Conservation (phyloP, 2,113 vertebrate genomes). For the Laticauda laticaudata region DNA sequence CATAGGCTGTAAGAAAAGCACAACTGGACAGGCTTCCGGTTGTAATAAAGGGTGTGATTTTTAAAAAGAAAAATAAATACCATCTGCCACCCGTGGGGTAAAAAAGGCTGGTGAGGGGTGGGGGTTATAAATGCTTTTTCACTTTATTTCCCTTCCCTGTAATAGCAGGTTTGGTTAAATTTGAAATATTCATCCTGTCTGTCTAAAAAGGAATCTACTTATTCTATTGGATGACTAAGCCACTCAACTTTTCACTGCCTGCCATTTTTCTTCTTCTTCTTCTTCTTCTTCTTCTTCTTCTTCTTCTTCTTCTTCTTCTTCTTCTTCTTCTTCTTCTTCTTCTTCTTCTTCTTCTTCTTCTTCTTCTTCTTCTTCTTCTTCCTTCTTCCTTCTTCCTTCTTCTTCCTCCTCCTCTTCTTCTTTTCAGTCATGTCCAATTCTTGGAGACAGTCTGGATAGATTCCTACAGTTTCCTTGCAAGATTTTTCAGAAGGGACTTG, state of each 20-base stretch:
- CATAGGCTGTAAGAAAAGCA: background rate
- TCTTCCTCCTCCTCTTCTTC: background rate
- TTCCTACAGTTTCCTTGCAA: background rate
- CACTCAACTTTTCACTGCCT: constrained; percentile 40
- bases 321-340: no score
- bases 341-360: no score
- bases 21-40: background rate
- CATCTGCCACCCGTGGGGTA: background rate
- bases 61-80: constrained; percentile 35
- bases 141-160: constrained; percentile 37
- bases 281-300: no score
- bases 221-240: constrained; percentile 39
- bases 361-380: accelerated
- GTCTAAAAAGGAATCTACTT: constrained; percentile 50
- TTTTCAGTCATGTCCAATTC: background rate
- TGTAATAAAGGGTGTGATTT: background rate
- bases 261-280: constrained; percentile 6
- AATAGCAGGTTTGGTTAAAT: constrained; percentile 45
- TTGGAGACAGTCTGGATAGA: background rate
- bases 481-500: background rate
- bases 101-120: accelerated
- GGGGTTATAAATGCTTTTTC: background rate
- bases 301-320: no score
- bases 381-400: no score
- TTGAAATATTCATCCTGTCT: constrained; percentile 49